Evolutionary conservation across 2,888 invertebrate genomes (phyloP).

Genomic region (Latrodectus elegans): DNA sequence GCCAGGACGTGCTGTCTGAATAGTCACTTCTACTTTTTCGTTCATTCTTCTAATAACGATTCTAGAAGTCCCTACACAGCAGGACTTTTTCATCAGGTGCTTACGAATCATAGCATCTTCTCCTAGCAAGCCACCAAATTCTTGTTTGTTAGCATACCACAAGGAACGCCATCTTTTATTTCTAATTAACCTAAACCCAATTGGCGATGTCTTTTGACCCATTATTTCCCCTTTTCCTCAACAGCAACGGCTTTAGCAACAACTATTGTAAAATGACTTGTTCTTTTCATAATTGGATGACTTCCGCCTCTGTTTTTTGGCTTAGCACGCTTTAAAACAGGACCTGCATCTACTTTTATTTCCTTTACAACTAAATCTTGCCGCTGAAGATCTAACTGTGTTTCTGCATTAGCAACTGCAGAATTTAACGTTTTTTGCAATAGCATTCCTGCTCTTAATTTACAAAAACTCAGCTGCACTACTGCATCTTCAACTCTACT

Average conservation of each 20-base stretch:
- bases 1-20: slow-evolving; percentile 45
- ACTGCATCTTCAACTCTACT: background rate
- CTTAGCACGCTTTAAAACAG: background rate
- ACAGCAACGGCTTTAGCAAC: background rate
- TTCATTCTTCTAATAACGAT: background rate
- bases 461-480: background rate
- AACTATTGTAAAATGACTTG: background rate
- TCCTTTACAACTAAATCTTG: background rate
- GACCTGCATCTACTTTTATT: background rate
- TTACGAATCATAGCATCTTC: background rate
- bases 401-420: slow-evolving; percentile 4
- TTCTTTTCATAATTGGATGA: background rate
- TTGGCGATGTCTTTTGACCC: background rate
- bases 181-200: background rate
- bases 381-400: background rate
- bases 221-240: background rate
- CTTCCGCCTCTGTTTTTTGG: background rate
- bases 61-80: background rate
- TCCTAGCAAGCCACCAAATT: background rate
- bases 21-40: background rate
- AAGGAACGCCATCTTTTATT: background rate
- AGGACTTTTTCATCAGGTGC: background rate
- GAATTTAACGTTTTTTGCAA: background rate
- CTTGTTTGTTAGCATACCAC: slow-evolving; percentile 3
- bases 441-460: background rate